Conservation (phyloP, 2,113 vertebrate genomes). For the Leucosticte australis region DNA sequence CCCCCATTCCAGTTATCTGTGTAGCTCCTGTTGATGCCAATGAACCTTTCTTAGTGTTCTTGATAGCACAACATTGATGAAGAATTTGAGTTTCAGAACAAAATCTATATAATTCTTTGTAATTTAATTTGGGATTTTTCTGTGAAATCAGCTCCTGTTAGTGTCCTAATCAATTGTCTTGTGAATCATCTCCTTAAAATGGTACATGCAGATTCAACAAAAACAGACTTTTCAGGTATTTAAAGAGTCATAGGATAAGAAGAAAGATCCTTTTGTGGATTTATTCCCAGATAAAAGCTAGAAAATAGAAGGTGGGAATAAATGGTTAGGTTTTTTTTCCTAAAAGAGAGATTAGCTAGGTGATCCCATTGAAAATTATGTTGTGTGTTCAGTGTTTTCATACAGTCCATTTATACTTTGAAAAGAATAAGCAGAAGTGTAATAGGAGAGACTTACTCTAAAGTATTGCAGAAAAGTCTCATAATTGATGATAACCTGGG, state of each 20-base stretch:
- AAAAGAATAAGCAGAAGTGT: background rate
- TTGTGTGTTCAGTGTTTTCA: background rate
- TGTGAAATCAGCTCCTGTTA: background rate
- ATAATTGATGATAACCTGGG: background rate
- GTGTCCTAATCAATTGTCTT: background rate
- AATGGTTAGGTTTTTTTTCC: background rate
- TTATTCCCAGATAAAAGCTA: background rate
- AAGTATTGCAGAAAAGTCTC: background rate
- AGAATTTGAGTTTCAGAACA: background rate
- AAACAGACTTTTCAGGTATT: background rate
- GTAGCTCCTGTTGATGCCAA: background rate
- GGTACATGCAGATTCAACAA: background rate
- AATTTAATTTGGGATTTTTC: background rate
- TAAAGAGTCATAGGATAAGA: background rate
- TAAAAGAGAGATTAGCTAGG: background rate
- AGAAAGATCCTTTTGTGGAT: background rate
- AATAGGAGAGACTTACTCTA: background rate
- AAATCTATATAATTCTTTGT: background rate
- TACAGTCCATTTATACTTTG: background rate
- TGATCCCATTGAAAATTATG: background rate
- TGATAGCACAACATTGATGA: background rate
- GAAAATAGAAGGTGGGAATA: background rate
- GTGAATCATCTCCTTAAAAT: background rate
- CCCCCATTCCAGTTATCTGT: background rate
- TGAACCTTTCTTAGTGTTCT: background rate